Conservation (phyloP, 2,888 invertebrate genomes). For the Coelopa pilipes region DNA sequence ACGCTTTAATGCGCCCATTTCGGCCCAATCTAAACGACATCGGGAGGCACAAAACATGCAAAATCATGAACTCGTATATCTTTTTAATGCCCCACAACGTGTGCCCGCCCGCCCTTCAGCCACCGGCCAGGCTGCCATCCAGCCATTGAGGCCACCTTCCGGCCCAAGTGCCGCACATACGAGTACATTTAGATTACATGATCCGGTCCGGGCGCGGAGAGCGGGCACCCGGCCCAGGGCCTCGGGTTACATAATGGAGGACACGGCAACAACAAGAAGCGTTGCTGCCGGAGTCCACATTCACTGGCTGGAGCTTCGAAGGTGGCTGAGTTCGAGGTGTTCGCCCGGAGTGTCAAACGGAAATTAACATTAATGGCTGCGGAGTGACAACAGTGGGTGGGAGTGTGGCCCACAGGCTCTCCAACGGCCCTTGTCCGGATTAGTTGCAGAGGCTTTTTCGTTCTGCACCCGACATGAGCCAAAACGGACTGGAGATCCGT, state of each 20-base stretch:
- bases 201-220: neutral
- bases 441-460: conserved; percentile 20
- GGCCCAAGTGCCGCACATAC: conserved; percentile 23
- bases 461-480: too few relatives aligned
- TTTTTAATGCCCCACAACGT: conserved; percentile 54
- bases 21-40: conserved; percentile 57
- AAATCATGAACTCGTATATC: conserved; percentile 65
- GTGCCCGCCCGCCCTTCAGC: neutral
- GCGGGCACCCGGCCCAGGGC: neutral
- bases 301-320: too few relatives aligned
- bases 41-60: conserved; percentile 60
- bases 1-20: conserved; percentile 57
- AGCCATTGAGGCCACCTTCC: conserved; percentile 8
- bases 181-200: conserved; percentile 20
- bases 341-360: conserved; percentile 46
- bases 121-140: neutral
- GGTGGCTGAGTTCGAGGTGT: conserved; percentile 11
- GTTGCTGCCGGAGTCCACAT: neutral
- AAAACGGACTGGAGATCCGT: too few relatives aligned
- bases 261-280: conserved; percentile 39
- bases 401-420: neutral
- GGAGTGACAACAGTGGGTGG: conserved; percentile 49
- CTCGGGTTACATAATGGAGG: conserved; percentile 19
- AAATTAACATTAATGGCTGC: conserved; percentile 59
- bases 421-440: conserved; percentile 38